These are phyloP conservation scores for Pantala flavescens DNA, from an alignment of 1,140 invertebrate genomes.

Conservation along the genomic window DNA sequence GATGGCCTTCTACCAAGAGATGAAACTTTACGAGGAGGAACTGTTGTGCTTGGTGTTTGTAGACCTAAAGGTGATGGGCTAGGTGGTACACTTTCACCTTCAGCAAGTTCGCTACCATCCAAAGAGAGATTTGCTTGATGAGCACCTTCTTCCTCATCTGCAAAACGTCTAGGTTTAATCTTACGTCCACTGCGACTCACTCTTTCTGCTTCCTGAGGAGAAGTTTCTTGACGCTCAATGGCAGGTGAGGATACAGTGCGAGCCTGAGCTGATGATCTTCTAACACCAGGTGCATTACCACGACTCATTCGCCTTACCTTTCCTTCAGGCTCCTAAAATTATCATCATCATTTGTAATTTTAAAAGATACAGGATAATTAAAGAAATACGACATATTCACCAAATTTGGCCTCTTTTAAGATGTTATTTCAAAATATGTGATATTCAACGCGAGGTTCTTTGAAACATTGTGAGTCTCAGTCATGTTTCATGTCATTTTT, in stretches of 20 bases:
- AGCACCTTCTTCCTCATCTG: slow-evolving; percentile 28
- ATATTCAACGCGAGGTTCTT: too few relatives aligned
- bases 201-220: slow-evolving; percentile 36
- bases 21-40: not conserved
- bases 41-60: not conserved
- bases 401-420: not conserved
- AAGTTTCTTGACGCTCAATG: not conserved
- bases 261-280: not conserved
- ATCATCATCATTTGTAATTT: not conserved
- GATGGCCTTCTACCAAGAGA: not conserved
- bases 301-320: slow-evolving; percentile 13
- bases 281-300: not conserved
- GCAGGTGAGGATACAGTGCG: not conserved
- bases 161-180: slow-evolving; percentile 55
- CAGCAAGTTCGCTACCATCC: not conserved
- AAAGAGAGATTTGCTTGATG: not conserved
- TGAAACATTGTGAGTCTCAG: too few relatives aligned
- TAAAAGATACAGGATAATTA: not conserved
- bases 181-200: slow-evolving; percentile 63
- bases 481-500: too few relatives aligned
- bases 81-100: not conserved
- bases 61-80: not conserved
- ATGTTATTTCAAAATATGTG: too few relatives aligned
- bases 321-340: slow-evolving; percentile 4
- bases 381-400: not conserved